A percentile compares a stretch with the other conserved stretches of the same genome.
Evolutionary conservation across 2,797 vertebrate species (phyloP).

Genomic region (Rhabdomys pumilio): DNA sequence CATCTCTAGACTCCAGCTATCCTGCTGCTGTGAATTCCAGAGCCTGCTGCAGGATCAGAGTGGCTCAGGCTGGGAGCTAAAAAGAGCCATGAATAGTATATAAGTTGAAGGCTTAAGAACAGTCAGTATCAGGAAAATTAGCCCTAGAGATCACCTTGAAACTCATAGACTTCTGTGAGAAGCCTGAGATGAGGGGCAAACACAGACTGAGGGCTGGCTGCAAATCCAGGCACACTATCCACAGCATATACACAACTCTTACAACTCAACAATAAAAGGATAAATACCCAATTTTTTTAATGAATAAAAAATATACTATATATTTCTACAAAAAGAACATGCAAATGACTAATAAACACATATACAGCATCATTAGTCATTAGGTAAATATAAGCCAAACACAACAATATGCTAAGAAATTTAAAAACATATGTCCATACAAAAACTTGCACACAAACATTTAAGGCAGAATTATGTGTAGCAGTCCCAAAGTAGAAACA

Average conservation of each 20-base stretch:
- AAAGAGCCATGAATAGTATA: slow-evolving; percentile 23
- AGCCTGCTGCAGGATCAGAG: not conserved
- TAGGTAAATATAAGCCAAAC: slow-evolving; percentile 42
- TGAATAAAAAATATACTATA: not conserved
- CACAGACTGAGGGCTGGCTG: accelerated
- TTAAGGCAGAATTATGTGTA: not conserved
- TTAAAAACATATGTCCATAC: not conserved
- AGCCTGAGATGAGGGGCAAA: not conserved
- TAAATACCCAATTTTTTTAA: slow-evolving; percentile 40
- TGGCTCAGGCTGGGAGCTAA: not conserved
- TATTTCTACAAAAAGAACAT: slow-evolving; percentile 35
- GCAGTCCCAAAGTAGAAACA: not conserved
- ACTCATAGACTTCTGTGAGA: not conserved
- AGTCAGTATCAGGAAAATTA: not conserved
- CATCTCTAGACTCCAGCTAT: not conserved
- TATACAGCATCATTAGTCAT: not conserved
- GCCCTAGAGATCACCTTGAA: not conserved
- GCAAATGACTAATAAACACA: slow-evolving; percentile 15
- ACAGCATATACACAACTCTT: slow-evolving; percentile 25
- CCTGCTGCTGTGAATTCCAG: not conserved
- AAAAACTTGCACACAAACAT: not conserved
- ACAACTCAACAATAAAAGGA: slow-evolving; percentile 31
- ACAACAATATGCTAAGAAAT: not conserved
- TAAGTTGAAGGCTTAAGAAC: not conserved
- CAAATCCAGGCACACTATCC: not conserved